These are phyloP conservation scores for Cotesia congregata DNA, from an alignment of 2,888 invertebrate species.

Conservation along the genomic window DNA sequence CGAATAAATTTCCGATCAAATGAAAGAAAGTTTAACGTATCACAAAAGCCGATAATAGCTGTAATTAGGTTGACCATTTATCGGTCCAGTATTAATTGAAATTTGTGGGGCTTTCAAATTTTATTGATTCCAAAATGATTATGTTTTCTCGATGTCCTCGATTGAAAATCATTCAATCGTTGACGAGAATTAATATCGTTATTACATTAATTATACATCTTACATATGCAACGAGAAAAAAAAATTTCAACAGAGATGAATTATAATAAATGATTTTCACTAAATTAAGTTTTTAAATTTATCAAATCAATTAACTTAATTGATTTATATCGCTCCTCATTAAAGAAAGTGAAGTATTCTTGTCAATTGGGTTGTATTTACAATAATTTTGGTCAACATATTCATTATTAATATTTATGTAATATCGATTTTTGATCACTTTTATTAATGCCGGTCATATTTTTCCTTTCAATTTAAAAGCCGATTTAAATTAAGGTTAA, in stretches of 20 bases:
- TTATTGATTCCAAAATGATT: not conserved
- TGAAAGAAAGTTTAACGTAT: conserved; percentile 43
- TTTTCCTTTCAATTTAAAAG: not conserved
- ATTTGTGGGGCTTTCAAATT: not conserved
- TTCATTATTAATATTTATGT: not conserved
- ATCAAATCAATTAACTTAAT: not conserved
- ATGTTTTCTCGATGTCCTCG: not conserved
- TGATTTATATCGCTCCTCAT: not conserved
- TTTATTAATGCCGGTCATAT: not conserved
- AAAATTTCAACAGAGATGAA: not conserved
- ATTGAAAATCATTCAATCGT: not conserved
- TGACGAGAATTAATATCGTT: not conserved
- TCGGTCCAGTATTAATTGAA: not conserved
- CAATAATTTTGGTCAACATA: not conserved
- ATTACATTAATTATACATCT: not conserved
- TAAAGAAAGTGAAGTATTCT: not conserved
- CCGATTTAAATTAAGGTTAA: not conserved
- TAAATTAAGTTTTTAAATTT: not conserved
- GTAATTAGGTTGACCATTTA: conserved; percentile 45
- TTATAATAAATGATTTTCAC: not conserved
- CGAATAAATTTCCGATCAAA: conserved; percentile 43
- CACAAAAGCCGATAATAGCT: conserved; percentile 37
- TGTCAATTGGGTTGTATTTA: not conserved
- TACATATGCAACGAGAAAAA: not conserved
- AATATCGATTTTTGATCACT: not conserved